Percentiles rank a stretch among this genome's conserved stretches.
Evolutionary conservation across 2,797 vertebrate species (phyloP).

Genomic region (Alfaro cultratus): DNA sequence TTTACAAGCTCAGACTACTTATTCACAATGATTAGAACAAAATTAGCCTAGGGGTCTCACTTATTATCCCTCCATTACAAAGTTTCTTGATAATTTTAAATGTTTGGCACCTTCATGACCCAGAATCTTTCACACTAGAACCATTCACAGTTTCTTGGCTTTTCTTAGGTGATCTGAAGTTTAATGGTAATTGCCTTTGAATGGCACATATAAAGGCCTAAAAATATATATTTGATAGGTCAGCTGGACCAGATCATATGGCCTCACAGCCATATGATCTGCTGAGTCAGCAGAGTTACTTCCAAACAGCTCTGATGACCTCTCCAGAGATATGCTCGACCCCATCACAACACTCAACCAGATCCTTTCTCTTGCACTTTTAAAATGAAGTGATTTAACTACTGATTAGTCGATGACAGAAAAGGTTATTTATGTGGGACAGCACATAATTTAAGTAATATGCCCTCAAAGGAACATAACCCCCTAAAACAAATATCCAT

Average conservation of each 20-base stretch:
- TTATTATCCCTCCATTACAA: constrained; percentile 1
- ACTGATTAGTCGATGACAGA: constrained; percentile 25
- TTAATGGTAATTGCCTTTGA: constrained; percentile 36
- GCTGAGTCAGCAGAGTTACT: constrained; percentile 52
- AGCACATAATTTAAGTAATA: not conserved
- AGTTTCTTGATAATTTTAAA: constrained; percentile 25
- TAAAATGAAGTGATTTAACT: constrained; percentile 33
- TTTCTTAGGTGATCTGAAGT: not conserved
- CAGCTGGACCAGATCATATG: constrained; percentile 18
- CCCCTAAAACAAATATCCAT: not conserved
- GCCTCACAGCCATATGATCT: constrained; percentile 40
- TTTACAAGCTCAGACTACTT: not conserved
- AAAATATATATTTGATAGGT: constrained; percentile 37
- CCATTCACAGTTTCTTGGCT: constrained; percentile 2
- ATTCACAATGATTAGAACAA: not conserved
- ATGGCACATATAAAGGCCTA: not conserved
- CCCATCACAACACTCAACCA: constrained; percentile 30
- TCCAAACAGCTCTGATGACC: constrained; percentile 42
- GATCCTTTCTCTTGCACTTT: not conserved
- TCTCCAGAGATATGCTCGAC: constrained; percentile 54
- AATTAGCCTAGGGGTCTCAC: not conserved
- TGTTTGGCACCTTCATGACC: constrained; percentile 43
- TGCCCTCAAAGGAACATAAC: not conserved
- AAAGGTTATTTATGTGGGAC: not conserved
- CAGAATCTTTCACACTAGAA: constrained; percentile 37